Conservation (phyloP, 1,140 invertebrate genomes). For the Pygmarrhopalites habei region DNA sequence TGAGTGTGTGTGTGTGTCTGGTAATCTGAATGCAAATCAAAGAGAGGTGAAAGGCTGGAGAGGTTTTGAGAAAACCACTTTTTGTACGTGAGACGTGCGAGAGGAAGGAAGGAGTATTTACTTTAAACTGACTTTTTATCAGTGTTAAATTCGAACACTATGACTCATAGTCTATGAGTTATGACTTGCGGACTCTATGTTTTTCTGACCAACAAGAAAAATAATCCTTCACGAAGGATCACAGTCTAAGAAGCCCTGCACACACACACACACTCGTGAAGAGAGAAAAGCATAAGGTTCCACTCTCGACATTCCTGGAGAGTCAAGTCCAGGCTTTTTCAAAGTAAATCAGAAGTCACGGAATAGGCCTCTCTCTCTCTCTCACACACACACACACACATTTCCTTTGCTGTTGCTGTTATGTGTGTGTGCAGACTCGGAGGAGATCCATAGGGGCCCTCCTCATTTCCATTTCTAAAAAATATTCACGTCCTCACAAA, state of each 20-base stretch:
- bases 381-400: too few species aligned
- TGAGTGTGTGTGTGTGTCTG: neutral
- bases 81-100: neutral
- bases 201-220: neutral
- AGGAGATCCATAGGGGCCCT: conserved; percentile 12
- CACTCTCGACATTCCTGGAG: conserved; percentile 17
- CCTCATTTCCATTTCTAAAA: conserved; percentile 2
- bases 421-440: neutral
- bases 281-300: neutral
- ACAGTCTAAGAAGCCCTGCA: too few species aligned
- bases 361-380: conserved; percentile 2
- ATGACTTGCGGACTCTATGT: conserved; percentile 11
- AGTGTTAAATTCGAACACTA: conserved; percentile 9
- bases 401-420: too few species aligned
- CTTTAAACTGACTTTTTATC: conserved; percentile 28
- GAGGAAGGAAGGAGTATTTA: conserved; percentile 15
- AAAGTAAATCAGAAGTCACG: conserved; percentile 32
- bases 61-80: too few species aligned
- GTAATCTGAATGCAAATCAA: conserved; percentile 13
- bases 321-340: conserved; percentile 22
- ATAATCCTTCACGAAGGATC: too few species aligned
- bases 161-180: too few species aligned
- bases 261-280: conserved; percentile 8
- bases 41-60: neutral
- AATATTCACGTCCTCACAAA: too few species aligned